Conservation (phyloP, 2,113 vertebrate species). For the Phylloscopus trochiloides region DNA sequence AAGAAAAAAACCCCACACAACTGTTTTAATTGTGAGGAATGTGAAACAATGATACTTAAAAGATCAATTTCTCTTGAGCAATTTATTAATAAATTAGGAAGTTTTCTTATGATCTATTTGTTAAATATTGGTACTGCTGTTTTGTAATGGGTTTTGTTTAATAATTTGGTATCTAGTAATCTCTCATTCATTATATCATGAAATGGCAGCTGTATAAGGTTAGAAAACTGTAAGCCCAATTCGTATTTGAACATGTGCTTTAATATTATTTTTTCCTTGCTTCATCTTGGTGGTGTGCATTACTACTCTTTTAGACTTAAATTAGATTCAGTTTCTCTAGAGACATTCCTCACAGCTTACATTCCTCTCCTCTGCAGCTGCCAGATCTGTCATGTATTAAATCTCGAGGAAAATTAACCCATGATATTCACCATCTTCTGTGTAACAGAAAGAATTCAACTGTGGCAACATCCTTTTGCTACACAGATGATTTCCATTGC, state of each 20-base stretch:
- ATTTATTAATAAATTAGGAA: neutral
- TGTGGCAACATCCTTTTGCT: neutral
- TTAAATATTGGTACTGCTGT: neutral
- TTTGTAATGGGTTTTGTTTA: neutral
- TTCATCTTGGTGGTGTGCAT: neutral
- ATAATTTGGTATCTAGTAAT: neutral
- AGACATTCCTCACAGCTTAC: slow-evolving; percentile 7
- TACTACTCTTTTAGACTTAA: neutral
- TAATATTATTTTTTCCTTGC: neutral
- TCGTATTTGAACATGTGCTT: neutral
- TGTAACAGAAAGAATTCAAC: neutral
- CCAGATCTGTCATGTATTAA: neutral
- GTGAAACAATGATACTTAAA: neutral
- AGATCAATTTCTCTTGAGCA: neutral
- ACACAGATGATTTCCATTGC: neutral
- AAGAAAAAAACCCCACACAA: neutral
- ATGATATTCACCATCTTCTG: neutral
- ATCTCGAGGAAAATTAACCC: neutral
- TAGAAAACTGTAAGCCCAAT: neutral
- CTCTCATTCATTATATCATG: neutral
- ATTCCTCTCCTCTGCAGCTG: neutral
- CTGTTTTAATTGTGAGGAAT: neutral
- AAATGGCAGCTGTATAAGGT: neutral
- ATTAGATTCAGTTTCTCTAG: slow-evolving; percentile 11
- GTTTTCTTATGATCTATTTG: neutral